Base-by-base conservation (phyloP, 2,797 vertebrate genomes). In the Poeciliopsis turneri region DNA sequence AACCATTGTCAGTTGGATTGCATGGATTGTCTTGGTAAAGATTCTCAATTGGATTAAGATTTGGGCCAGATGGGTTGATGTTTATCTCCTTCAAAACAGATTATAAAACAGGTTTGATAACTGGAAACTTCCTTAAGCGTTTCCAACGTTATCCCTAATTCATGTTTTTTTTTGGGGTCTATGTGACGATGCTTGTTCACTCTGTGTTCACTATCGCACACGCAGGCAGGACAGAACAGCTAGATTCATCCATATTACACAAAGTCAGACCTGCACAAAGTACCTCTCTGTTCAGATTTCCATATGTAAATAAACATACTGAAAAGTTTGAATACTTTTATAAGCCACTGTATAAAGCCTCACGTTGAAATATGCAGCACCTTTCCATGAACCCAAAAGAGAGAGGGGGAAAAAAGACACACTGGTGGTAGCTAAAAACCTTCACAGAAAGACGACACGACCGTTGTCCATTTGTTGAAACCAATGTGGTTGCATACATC, bases 401-500 rank as follows among this genome's bases (percentile, higher is more conserved):
- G 18, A 53, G 51, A 7, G 73, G 82, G 30, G 79, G 59, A 74
- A 45, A 80, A 82, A 84, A 84, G 84, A 88, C 84, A 75, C 13
- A 6, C 61, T 30, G 51, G 57, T 8, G 5, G 55, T 16, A 68
- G 78, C 43, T 71, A 46, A 76, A 53, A 86, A 84, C 78, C 87
- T 81, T 83, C 78, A 39, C 39, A 78, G 72, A 76, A 85, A 88
- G 85, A 89, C 79, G 84, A 89, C 68, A 80, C 79, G 20, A 76
- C 75, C 77, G 41, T 81, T 91, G 91, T 92, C 91, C 88, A 87
- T 90, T 90, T 89, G 88, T 77, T 88, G 89, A 92, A 74, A 83
- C 87, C 89, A 69, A 76, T 15, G 89, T 83, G 92, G 86, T 90
- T 80, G 92, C 89, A 92, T 94, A 92, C 84, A 93, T 93, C 93